phyloP scores from a whole-genome alignment of 2,113 vertebrate species.

The Stomatorhinus ivindoensis region DNA sequence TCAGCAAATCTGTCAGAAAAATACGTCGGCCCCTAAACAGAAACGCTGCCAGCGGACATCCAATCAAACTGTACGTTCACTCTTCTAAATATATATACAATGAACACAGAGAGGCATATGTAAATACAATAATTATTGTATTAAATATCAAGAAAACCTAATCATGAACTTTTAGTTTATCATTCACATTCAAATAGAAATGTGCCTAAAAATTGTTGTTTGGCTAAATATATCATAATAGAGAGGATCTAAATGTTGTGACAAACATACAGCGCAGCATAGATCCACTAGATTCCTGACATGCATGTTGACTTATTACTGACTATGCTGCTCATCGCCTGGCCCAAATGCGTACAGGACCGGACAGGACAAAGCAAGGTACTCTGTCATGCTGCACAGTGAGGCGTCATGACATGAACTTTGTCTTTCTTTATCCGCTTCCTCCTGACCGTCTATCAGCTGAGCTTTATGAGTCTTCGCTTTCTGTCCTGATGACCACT shows the following conservation, averaged over 20 bases:
- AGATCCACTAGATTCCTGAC: neutral
- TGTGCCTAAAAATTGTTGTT: neutral
- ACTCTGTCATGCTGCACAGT: neutral
- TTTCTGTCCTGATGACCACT: constrained; percentile 66
- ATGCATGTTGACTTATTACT: neutral
- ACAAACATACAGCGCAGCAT: neutral
- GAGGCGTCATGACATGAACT: constrained; percentile 10
- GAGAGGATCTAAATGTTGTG: neutral
- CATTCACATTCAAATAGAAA: neutral
- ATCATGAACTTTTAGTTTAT: neutral
- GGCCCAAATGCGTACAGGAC: neutral
- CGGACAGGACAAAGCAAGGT: neutral
- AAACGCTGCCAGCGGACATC: neutral
- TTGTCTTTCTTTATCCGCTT: constrained; percentile 28
- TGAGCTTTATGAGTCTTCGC: constrained; percentile 66
- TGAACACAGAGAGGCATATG: neutral
- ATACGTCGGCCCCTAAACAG: neutral
- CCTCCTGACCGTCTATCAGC: constrained; percentile 53
- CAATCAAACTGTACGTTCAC: neutral
- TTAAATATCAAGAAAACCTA: neutral
- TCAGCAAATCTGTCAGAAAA: neutral
- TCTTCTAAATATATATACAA: neutral
- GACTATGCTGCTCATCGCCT: neutral
- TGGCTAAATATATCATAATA: neutral
- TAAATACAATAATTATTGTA: neutral